phyloP scores from a whole-genome alignment of 2,888 invertebrate genomes.

The Conchocele bisecta region DNA sequence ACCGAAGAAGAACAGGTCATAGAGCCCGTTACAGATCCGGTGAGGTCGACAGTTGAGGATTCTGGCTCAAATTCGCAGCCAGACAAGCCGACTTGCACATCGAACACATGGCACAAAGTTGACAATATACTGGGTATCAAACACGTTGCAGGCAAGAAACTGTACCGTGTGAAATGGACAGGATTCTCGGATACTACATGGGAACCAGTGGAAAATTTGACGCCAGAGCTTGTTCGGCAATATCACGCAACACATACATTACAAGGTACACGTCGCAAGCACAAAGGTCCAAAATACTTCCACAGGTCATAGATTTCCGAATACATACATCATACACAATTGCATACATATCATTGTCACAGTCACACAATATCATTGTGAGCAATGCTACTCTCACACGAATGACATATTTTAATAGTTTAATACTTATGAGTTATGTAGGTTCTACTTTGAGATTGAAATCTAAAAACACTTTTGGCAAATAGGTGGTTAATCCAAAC shows the following conservation, averaged over 20 bases:
- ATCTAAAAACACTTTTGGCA: no score
- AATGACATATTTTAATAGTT: no score
- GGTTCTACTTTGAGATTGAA: no score
- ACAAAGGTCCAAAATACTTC: no score
- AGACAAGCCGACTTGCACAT: conserved; percentile 11
- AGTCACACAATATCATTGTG: neutral
- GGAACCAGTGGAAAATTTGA: neutral
- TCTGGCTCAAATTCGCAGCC: no score
- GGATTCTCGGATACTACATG: neutral
- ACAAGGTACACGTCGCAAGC: neutral
- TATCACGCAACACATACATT: neutral
- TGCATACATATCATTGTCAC: no score
- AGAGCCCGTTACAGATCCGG: no score
- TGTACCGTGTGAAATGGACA: conserved; percentile 1
- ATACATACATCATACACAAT: neutral
- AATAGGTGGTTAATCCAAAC: no score
- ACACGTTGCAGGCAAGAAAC: neutral
- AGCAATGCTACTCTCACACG: neutral
- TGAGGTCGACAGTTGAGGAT: no score
- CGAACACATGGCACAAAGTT: neutral
- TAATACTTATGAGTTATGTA: no score
- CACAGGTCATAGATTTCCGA: no score
- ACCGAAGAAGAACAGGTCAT: neutral
- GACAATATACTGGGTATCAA: no score
- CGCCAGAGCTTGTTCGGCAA: neutral